Evolutionary conservation across 1,140 invertebrate species (phyloP).

Genomic region (Andrena cerasifolii): DNA sequence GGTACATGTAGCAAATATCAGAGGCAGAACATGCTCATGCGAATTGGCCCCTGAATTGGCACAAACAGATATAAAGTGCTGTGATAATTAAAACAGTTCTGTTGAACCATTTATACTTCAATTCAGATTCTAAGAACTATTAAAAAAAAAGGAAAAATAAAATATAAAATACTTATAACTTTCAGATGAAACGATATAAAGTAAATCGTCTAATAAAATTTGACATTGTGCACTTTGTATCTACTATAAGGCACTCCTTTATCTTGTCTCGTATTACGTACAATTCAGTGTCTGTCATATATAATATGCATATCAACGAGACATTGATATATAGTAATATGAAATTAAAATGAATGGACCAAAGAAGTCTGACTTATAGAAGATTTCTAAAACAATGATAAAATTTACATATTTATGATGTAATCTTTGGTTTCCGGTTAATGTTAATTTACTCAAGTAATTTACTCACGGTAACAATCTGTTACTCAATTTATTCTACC

Average conservation of each 20-base stretch:
- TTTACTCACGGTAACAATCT: conserved; percentile 7
- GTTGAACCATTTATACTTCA: background rate
- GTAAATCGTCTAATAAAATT: conserved; percentile 33
- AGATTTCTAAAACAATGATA: conserved; percentile 31
- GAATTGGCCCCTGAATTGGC: conserved; percentile 49
- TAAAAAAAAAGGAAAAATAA: background rate
- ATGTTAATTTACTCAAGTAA: background rate
- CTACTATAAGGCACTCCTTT: conserved; percentile 27
- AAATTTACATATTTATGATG: conserved; percentile 2
- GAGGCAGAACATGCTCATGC: conserved; percentile 71
- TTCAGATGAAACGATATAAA: conserved; percentile 9
- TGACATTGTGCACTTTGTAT: conserved; percentile 21
- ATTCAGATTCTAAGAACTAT: conserved; percentile 7
- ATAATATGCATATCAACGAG: conserved; percentile 8
- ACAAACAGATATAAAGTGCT: conserved; percentile 41
- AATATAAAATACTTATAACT: conserved; percentile 2
- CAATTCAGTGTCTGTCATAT: conserved; percentile 3
- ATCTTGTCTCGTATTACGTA: conserved; percentile 4
- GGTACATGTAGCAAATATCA: conserved; percentile 67
- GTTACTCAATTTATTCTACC: conserved; percentile 6
- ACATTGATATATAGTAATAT: conserved; percentile 34
- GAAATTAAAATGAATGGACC: conserved; percentile 8
- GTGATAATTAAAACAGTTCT: conserved; percentile 11
- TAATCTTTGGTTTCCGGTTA: conserved; percentile 23
- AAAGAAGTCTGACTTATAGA: conserved; percentile 39